Evolutionary conservation across 2,797 vertebrate species (phyloP), one percentile per base, ranked within the genome.

Genomic region (Diglossa cyanea): DNA sequence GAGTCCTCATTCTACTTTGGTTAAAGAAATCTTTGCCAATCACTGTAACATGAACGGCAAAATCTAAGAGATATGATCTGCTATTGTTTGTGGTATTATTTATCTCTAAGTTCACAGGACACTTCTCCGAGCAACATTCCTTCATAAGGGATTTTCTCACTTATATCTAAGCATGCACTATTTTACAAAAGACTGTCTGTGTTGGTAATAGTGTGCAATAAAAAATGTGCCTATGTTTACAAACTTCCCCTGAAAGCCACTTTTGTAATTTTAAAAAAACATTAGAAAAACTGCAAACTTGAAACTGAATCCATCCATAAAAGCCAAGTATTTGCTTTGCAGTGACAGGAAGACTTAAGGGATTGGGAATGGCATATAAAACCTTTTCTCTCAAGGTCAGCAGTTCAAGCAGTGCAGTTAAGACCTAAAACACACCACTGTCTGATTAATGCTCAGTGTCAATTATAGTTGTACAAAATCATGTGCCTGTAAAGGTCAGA

Each of bases 291-390:
- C 48, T 79, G 65, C 70, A 87, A 81, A n/a, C 81, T 77, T 82
- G 90, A 95, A 95, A 94, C 86, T 87, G 88, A 93, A 94, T 86
- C 88, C 78, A 77, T 77, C 86, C 50, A 74, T 93, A 91, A 95
- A 96, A 94, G 71, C 68, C 53, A 80, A 89, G 86, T 92, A 93
- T 94, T 95, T 95, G 84, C 53, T 97, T 92, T 95, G 40, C 92
- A 91, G 84, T 72, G 93, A 87, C 84, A 94, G 81, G 81, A 79
- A 85, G 94, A 93, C 65, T 94, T 92, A 92, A 85, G 42, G 86
- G 84, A 85, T 87, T 89, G 71, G 57, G 75, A 95, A 95, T 71
- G 88, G 80, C 75, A 79, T 92, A 94, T 82, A 87, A 90, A 90
- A 73, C 78, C 75, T 83, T 94, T 95, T 94, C 68, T 83, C 31